Evolutionary conservation across 2,113 vertebrate genomes (phyloP).

Genomic region (Acrocephalus arundinaceus): DNA sequence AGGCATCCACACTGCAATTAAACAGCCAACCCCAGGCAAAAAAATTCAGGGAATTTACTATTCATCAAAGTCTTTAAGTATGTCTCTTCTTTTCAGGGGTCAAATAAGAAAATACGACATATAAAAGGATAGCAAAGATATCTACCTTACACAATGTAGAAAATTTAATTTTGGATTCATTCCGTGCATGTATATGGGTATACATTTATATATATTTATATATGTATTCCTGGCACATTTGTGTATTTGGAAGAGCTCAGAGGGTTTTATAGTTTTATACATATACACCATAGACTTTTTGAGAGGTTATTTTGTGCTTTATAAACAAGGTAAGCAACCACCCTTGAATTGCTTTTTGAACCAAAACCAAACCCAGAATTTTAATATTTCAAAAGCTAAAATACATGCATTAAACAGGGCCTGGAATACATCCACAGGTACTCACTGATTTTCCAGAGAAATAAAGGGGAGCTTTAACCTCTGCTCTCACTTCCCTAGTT

Average conservation of each 20-base stretch:
- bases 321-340: not conserved
- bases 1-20: not conserved
- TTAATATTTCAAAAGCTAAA: slow-evolving; percentile 17
- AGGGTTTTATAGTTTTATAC: not conserved
- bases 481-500: not conserved
- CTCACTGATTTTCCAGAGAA: not conserved
- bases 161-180: not conserved
- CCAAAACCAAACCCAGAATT: not conserved
- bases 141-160: not conserved
- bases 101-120: not conserved
- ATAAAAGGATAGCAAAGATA: not conserved
- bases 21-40: not conserved
- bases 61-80: not conserved
- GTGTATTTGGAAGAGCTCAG: not conserved
- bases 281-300: not conserved
- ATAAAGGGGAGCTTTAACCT: not conserved
- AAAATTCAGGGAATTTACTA: not conserved
- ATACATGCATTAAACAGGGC: not conserved
- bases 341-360: slow-evolving; percentile 6
- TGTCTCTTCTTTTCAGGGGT: not conserved
- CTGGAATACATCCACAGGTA: not conserved
- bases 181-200: not conserved
- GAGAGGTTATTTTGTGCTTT: not conserved
- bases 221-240: not conserved
- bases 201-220: not conserved